Evolutionary conservation across 2,113 vertebrate genomes (phyloP).

Genomic region (Platanista minor): DNA sequence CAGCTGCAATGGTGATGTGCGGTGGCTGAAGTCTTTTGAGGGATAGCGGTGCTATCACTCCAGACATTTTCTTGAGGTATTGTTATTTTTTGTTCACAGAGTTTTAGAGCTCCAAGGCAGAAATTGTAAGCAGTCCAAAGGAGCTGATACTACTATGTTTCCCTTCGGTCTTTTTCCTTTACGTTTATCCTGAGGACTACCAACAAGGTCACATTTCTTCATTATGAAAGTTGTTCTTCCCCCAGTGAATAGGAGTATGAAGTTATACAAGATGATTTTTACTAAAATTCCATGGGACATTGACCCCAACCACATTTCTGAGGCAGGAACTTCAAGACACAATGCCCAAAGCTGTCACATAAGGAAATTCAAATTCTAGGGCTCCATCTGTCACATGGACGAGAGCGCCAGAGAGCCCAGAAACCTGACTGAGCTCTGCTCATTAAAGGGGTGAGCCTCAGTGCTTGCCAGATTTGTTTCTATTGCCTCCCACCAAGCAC

Average conservation of each 20-base stretch:
- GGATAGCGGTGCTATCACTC: not conserved
- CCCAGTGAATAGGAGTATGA: not conserved
- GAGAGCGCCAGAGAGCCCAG: not conserved
- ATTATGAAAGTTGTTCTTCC: not conserved
- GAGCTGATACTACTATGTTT: not conserved
- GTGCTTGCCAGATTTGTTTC: not conserved
- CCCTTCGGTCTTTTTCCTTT: not conserved
- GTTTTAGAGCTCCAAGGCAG: not conserved
- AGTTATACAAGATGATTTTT: constrained; percentile 15
- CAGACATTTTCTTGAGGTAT: constrained; percentile 56
- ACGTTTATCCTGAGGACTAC: not conserved
- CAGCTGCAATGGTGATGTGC: not conserved
- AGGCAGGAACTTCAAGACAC: constrained; percentile 26
- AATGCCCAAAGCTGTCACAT: not conserved
- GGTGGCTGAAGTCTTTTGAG: not conserved
- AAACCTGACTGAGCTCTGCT: not conserved
- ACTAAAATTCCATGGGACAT: not conserved
- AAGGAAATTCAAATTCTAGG: not conserved
- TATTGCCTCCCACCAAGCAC: not conserved
- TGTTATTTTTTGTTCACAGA: constrained; percentile 9
- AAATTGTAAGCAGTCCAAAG: not conserved
- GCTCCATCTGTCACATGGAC: not conserved
- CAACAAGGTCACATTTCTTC: not conserved
- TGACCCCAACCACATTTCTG: not conserved
- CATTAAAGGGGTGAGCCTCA: not conserved